phyloP scores from a whole-genome alignment of 92 coral and sea anemone species.

The Paragorgia papillata region DNA sequence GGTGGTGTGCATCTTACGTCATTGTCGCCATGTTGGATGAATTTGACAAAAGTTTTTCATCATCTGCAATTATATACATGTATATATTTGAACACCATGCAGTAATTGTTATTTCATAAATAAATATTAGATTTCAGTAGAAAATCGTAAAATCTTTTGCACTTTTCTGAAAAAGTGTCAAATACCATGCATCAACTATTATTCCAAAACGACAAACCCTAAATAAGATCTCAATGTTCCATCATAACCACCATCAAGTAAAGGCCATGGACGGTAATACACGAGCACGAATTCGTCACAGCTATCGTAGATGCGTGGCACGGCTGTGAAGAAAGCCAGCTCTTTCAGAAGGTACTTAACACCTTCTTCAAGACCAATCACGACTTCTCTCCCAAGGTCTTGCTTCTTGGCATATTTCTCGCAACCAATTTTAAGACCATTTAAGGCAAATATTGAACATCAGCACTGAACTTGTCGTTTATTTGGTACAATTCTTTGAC shows the following conservation, averaged over 20 bases:
- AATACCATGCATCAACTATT: no score
- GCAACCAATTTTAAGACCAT: conserved; percentile 63
- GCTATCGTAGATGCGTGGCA: conserved; percentile 56
- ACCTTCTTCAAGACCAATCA: conserved; percentile 67
- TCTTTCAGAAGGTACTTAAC: conserved; percentile 71
- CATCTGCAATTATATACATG: no score
- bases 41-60: no score
- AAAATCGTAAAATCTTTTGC: no score
- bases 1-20: no score
- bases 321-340: conserved; percentile 63
- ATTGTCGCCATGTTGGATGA: no score
- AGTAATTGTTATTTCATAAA: no score
- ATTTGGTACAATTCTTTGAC: conserved; percentile 62
- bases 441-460: conserved; percentile 64
- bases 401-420: conserved; percentile 39
- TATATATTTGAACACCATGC: no score
- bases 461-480: conserved; percentile 66
- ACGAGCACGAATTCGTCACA: conserved; percentile 70
- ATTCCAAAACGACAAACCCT: conserved; percentile 58
- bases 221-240: conserved; percentile 50
- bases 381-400: not conserved
- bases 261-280: conserved; percentile 75
- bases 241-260: conserved; percentile 70
- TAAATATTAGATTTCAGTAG: no score
- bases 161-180: no score